Percentiles rank a stretch among this genome's conserved stretches.
These are phyloP conservation scores for Nixonia krombeini DNA, from an alignment of 1,140 invertebrate species.

Conservation along the genomic window DNA sequence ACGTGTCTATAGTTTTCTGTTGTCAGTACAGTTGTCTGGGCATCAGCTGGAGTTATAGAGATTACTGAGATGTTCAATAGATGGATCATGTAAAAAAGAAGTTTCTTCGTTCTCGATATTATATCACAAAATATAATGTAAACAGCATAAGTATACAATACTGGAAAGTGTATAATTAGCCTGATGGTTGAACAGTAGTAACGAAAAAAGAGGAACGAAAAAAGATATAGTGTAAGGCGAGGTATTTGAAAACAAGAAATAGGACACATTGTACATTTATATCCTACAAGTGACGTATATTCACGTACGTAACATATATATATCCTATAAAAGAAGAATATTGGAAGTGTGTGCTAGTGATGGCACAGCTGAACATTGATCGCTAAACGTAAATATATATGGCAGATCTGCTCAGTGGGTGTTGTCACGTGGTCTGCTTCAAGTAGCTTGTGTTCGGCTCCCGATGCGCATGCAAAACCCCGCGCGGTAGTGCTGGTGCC, in stretches of 20 bases:
- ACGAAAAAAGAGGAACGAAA: too few species aligned
- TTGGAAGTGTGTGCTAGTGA: constrained; percentile 77
- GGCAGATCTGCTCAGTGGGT: constrained; percentile 78
- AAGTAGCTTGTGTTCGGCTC: constrained; percentile 73
- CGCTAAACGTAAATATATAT: constrained; percentile 71
- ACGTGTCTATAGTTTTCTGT: too few species aligned
- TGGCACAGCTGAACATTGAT: constrained; percentile 79
- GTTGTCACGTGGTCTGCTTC: constrained; percentile 75
- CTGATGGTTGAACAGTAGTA: too few species aligned
- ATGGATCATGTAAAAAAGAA: too few species aligned
- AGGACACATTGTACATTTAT: not conserved
- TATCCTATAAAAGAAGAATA: rapidly evolving
- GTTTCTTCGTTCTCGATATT: too few species aligned
- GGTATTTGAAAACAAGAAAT: not conserved
- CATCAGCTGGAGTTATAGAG: too few species aligned
- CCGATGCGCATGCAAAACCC: constrained; percentile 69
- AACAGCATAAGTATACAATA: too few species aligned
- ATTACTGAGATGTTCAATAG: too few species aligned
- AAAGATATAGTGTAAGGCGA: too few species aligned
- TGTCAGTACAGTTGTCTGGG: too few species aligned
- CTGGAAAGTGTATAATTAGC: too few species aligned
- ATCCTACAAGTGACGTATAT: constrained; percentile 32
- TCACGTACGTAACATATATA: constrained; percentile 53
- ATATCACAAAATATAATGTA: too few species aligned
- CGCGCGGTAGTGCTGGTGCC: constrained; percentile 15